Evolutionary conservation across 2,888 invertebrate species (phyloP).

Genomic region (Pseudoips prasinana): DNA sequence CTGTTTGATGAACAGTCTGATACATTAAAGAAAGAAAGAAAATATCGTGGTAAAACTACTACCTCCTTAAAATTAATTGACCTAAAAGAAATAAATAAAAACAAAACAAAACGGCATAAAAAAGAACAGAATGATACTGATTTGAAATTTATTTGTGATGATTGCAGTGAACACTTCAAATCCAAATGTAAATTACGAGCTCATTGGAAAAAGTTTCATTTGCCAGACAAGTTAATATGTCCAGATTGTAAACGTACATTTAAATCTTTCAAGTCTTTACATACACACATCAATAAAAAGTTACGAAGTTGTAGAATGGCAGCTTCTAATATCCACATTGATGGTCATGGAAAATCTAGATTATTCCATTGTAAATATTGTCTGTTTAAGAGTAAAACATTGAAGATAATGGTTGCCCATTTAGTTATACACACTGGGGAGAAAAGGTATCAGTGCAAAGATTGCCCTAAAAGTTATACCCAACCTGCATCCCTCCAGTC

Average conservation of each 20-base stretch:
- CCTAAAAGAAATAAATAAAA: too few species aligned
- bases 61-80: too few species aligned
- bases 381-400: constrained; percentile 43
- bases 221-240: constrained; percentile 34
- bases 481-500: constrained; percentile 52
- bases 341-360: constrained; percentile 49
- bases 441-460: constrained; percentile 49
- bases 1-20: background rate
- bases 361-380: constrained; percentile 46
- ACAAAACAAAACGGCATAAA: too few species aligned
- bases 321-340: constrained; percentile 37
- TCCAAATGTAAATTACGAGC: constrained; percentile 48
- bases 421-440: constrained; percentile 54
- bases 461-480: constrained; percentile 50
- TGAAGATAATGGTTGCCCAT: constrained; percentile 54
- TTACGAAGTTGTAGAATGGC: constrained; percentile 36
- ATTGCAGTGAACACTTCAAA: constrained; percentile 40
- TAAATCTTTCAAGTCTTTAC: constrained; percentile 44
- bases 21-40: background rate
- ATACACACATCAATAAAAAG: constrained; percentile 39
- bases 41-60: background rate
- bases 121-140: constrained; percentile 8
- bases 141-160: constrained; percentile 31
- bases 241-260: constrained; percentile 40
- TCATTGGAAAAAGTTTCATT: constrained; percentile 44